Evolutionary conservation across 2,888 invertebrate species (phyloP).

Genomic region (Geophilus truncorum): DNA sequence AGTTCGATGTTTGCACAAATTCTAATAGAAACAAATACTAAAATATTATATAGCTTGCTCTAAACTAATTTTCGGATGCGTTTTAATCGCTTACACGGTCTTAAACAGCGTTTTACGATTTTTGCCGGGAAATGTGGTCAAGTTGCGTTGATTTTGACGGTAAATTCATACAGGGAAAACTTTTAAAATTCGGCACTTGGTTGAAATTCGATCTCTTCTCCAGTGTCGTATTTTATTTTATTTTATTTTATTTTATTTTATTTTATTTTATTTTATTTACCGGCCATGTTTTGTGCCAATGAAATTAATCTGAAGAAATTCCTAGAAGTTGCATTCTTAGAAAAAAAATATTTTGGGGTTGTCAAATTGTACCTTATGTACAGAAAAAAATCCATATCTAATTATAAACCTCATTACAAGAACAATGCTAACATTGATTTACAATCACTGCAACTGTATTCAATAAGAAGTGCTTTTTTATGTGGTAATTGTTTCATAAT

Average conservation of each 20-base stretch:
- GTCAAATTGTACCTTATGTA: background rate
- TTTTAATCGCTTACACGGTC: background rate
- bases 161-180: background rate
- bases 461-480: background rate
- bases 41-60: background rate
- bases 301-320: no score
- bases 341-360: background rate
- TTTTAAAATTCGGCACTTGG: background rate
- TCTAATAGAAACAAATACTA: background rate
- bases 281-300: background rate
- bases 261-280: background rate
- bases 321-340: no score
- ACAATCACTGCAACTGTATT: background rate
- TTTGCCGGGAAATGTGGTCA: no score
- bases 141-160: background rate
- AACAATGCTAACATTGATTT: background rate
- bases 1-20: background rate
- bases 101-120: no score
- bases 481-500: background rate
- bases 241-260: background rate
- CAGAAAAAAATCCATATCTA: background rate
- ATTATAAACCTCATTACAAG: background rate
- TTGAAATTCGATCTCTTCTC: background rate
- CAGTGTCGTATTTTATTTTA: background rate
- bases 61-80: background rate